Evolutionary conservation across 2,797 vertebrate species (phyloP).

Genomic region (Apogon talboti): DNA sequence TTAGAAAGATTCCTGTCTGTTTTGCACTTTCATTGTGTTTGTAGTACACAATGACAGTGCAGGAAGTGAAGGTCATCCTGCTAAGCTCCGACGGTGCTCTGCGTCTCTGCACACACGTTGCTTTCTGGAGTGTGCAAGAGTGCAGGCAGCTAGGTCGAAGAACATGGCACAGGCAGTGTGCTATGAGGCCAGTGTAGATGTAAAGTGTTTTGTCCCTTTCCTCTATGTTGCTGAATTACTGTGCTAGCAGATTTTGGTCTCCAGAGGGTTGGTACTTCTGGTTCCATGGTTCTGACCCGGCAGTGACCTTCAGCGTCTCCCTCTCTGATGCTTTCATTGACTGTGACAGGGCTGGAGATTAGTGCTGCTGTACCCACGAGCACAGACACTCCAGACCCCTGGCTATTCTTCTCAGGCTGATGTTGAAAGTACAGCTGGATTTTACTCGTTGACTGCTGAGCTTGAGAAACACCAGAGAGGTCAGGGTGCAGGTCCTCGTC

Average conservation of each 20-base stretch:
- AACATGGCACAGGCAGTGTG: constrained; percentile 13
- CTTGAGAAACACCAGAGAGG: constrained; percentile 17
- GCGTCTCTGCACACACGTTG: constrained; percentile 5
- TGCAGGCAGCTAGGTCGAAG: constrained; percentile 54
- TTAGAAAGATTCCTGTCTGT: not conserved
- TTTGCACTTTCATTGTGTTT: constrained; percentile 2
- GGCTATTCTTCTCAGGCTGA: constrained; percentile 28
- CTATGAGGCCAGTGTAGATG: constrained; percentile 17
- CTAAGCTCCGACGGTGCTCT: constrained; percentile 14
- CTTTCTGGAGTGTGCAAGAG: constrained; percentile 1
- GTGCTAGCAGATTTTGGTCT: not conserved
- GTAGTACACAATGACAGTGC: constrained; percentile 14
- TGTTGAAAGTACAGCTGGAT: constrained; percentile 34
- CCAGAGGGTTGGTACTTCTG: constrained; percentile 1
- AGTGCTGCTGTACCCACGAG: constrained; percentile 18
- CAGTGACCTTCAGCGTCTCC: constrained; percentile 77
- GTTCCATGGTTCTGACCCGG: constrained; percentile 73
- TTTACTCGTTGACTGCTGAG: constrained; percentile 3
- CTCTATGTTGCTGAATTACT: constrained; percentile 10
- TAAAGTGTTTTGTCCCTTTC: constrained; percentile 1
- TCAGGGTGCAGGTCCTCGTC: constrained; percentile 1
- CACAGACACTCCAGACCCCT: constrained; percentile 21
- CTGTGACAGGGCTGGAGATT: constrained; percentile 29
- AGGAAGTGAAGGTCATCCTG: constrained; percentile 35
- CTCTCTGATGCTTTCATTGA: constrained; percentile 30